Percentiles rank a stretch among this genome's conserved stretches.
Conservation (phyloP, 2,888 invertebrate genomes). For the Acrobasis suavella region DNA sequence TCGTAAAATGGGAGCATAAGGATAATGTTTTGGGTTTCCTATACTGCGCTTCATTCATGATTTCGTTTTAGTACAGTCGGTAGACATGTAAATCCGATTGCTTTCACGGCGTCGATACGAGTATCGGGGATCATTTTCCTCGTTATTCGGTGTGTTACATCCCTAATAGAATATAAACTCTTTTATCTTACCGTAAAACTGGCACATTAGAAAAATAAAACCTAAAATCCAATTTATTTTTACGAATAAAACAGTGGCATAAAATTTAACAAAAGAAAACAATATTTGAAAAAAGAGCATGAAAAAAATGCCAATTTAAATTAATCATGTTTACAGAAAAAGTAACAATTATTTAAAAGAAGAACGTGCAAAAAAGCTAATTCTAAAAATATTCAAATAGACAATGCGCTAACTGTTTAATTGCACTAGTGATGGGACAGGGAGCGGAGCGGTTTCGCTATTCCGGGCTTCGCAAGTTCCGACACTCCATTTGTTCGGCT, state of each 20-base stretch:
- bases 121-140: constrained; percentile 61
- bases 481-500: constrained; percentile 78
- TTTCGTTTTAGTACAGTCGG: constrained; percentile 79
- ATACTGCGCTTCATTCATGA: constrained; percentile 82
- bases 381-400: constrained; percentile 22
- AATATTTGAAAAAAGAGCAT: constrained; percentile 25
- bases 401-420: constrained; percentile 66
- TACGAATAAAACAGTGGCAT: constrained; percentile 16
- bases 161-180: constrained; percentile 60
- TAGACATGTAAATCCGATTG: constrained; percentile 81
- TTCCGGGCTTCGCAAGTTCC: constrained; percentile 54
- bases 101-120: constrained; percentile 70
- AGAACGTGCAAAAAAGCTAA: constrained; percentile 26
- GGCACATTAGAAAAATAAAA: constrained; percentile 18
- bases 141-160: constrained; percentile 73
- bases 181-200: constrained; percentile 7
- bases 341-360: constrained; percentile 18
- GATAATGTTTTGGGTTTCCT: constrained; percentile 82
- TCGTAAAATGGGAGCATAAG: constrained; percentile 83
- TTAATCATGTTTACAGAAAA: constrained; percentile 11
- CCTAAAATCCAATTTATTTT: not conserved
- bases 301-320: constrained; percentile 26
- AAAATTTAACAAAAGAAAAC: not conserved
- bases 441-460: constrained; percentile 38
- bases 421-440: constrained; percentile 63